Conservation (phyloP, 2,113 vertebrate species). For the Psettodes erumei region DNA sequence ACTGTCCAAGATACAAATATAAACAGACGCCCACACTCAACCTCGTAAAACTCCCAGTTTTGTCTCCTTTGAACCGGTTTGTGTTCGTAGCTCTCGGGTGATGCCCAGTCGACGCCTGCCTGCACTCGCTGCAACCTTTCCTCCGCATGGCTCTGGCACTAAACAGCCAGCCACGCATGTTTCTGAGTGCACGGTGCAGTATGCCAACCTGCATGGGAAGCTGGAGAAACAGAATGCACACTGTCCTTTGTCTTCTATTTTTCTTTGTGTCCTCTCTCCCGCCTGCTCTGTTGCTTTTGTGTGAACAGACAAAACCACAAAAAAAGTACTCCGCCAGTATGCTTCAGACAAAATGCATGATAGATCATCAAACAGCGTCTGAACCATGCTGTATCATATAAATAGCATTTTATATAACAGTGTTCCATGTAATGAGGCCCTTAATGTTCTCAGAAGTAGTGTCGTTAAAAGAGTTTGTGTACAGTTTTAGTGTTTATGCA, state of each 20-base stretch:
- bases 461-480: no score
- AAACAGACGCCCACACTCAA: background rate
- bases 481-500: no score
- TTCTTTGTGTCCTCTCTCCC: slow-evolving; percentile 45
- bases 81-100: slow-evolving; percentile 22
- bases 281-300: slow-evolving; percentile 62
- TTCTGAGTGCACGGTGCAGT: slow-evolving; percentile 39
- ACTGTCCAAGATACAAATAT: slow-evolving; percentile 1
- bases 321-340: slow-evolving; percentile 8
- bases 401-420: background rate
- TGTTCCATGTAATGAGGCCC: background rate
- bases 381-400: background rate
- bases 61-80: slow-evolving; percentile 38
- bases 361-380: background rate
- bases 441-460: no score
- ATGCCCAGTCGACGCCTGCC: slow-evolving; percentile 67
- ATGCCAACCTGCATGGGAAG: slow-evolving; percentile 71
- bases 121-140: slow-evolving; percentile 57
- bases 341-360: slow-evolving; percentile 40
- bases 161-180: slow-evolving; percentile 75
- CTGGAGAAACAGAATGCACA: slow-evolving; percentile 57
- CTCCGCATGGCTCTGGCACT: slow-evolving; percentile 67
- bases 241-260: slow-evolving; percentile 35
- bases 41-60: slow-evolving; percentile 1
- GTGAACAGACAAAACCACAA: slow-evolving; percentile 29